phyloP scores from a whole-genome alignment of 2,888 invertebrate species.

The Pelosia muscerda region DNA sequence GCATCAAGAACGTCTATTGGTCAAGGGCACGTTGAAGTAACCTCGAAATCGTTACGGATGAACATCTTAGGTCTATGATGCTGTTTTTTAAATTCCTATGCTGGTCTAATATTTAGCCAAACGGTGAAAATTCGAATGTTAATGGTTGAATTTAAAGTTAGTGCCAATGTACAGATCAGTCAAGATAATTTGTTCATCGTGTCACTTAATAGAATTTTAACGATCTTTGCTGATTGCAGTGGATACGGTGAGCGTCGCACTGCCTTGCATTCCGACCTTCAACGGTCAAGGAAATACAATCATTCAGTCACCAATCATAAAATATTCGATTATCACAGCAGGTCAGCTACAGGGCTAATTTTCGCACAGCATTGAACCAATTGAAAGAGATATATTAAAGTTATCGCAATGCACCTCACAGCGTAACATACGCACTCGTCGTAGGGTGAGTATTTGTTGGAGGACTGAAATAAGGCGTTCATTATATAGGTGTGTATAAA shows the following conservation, averaged over 20 bases:
- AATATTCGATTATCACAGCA: constrained; percentile 70
- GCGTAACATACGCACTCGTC: constrained; percentile 20
- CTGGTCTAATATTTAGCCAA: constrained; percentile 28
- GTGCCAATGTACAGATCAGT: constrained; percentile 21
- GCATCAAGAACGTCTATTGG: constrained; percentile 70
- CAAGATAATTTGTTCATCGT: constrained; percentile 39
- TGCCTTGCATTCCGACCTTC: constrained; percentile 78
- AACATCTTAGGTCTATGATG: constrained; percentile 67
- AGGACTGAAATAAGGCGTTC: not conserved
- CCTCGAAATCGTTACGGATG: constrained; percentile 69
- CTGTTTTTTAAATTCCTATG: constrained; percentile 55
- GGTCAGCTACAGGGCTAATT: constrained; percentile 63
- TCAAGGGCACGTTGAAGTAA: constrained; percentile 70
- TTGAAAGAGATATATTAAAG: constrained; percentile 47
- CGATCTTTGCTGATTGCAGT: constrained; percentile 61
- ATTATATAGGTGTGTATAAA: constrained; percentile 35
- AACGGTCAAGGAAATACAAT: constrained; percentile 82
- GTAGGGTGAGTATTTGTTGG: not conserved
- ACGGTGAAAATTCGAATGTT: constrained; percentile 29
- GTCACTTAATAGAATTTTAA: constrained; percentile 61
- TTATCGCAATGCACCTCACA: constrained; percentile 71
- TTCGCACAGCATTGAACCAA: constrained; percentile 70
- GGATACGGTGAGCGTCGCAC: constrained; percentile 71
- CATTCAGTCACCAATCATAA: constrained; percentile 73
- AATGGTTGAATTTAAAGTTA: constrained; percentile 23